A percentile compares a stretch with the other conserved stretches of the same genome.
phyloP scores from a whole-genome alignment of 2,888 invertebrate species.

The Leucania comma region DNA sequence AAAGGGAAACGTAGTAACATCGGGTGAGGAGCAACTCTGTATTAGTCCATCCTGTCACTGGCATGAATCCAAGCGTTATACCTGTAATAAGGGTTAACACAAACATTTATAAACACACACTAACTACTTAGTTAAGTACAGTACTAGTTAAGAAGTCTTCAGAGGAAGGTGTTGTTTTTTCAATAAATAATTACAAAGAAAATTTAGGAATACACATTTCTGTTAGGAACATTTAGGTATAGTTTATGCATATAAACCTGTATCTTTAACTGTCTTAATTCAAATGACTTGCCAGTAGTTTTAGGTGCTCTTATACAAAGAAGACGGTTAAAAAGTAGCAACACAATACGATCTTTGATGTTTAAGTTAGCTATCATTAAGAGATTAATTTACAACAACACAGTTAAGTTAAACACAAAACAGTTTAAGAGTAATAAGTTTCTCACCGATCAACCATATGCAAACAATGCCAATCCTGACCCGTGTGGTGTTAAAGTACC shows the following conservation, averaged over 20 bases:
- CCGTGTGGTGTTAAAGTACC: constrained; percentile 91
- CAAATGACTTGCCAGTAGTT: not conserved
- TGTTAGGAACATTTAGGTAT: not conserved
- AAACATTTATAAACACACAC: constrained; percentile 51
- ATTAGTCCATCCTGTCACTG: constrained; percentile 90
- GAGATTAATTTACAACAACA: not conserved
- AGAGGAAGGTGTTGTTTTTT: not conserved
- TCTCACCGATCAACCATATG: constrained; percentile 91
- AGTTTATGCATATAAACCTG: too few relatives aligned
- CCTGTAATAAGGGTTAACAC: constrained; percentile 81
- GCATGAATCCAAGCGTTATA: constrained; percentile 90
- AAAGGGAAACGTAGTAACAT: constrained; percentile 91
- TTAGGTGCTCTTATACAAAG: not conserved
- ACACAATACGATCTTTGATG: not conserved
- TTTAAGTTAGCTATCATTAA: not conserved
- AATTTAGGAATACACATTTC: not conserved
- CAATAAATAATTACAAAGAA: not conserved
- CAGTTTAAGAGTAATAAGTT: not conserved
- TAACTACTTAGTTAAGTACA: constrained; percentile 42
- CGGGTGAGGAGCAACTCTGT: constrained; percentile 72
- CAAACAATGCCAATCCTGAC: constrained; percentile 89
- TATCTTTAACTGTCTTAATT: not conserved
- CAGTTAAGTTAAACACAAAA: constrained; percentile 22
- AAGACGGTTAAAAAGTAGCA: too few relatives aligned
- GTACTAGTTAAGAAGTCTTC: not conserved